Evolutionary conservation across 2,888 invertebrate species (phyloP).

Genomic region (Caradrina kadenii): DNA sequence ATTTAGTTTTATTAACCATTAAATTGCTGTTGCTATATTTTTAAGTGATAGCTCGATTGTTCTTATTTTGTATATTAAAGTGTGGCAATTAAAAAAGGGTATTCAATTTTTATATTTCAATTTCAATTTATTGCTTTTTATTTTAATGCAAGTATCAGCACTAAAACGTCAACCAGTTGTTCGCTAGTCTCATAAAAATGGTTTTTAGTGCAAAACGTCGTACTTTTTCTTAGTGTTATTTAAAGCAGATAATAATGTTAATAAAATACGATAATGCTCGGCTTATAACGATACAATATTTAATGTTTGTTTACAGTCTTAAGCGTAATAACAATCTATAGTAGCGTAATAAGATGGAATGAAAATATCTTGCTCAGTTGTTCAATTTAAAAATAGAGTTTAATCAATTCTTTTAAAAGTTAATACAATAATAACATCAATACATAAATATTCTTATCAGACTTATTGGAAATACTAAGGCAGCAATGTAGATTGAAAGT

Average conservation of each 20-base stretch:
- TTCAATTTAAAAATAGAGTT: slow-evolving; percentile 1
- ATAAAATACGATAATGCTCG: slow-evolving; percentile 33
- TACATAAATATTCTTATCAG: slow-evolving; percentile 18
- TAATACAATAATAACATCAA: neutral
- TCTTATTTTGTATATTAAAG: slow-evolving; percentile 8
- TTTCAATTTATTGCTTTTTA: slow-evolving; percentile 31
- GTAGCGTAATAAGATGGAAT: neutral
- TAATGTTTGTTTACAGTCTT: slow-evolving; percentile 29
- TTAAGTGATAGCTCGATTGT: slow-evolving; percentile 12
- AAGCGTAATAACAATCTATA: neutral
- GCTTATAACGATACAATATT: slow-evolving; percentile 13
- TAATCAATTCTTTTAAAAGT: neutral
- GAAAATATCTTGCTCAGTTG: slow-evolving; percentile 5
- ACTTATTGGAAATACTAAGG: slow-evolving; percentile 3
- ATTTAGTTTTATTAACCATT: slow-evolving; percentile 41
- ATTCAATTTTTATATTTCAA: slow-evolving; percentile 33
- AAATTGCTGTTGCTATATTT: slow-evolving; percentile 14
- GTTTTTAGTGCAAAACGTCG: slow-evolving; percentile 39
- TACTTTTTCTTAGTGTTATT: slow-evolving; percentile 33
- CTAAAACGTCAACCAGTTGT: slow-evolving; percentile 14
- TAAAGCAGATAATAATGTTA: slow-evolving; percentile 22
- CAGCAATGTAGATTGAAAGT: too few relatives aligned
- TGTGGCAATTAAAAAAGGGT: slow-evolving; percentile 22
- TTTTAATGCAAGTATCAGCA: slow-evolving; percentile 18
- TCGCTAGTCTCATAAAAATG: slow-evolving; percentile 33